A percentile compares a stretch with the other conserved stretches of the same genome.
Conservation (phyloP, 1,140 invertebrate genomes). For the Aphelenchoides avenae region DNA sequence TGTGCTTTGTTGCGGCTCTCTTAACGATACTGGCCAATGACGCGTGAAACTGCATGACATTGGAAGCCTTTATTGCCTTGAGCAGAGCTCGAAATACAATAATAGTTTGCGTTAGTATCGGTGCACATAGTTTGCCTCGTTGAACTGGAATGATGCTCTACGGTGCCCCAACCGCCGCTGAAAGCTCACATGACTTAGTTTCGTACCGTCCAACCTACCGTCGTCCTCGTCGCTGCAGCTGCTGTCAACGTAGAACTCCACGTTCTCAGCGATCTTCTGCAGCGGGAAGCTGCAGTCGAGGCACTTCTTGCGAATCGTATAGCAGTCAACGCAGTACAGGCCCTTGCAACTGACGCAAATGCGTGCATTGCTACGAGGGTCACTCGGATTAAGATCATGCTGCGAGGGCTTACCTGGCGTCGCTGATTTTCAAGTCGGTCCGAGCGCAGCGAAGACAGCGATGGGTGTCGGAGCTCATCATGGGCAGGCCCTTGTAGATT, state of each 20-base stretch:
- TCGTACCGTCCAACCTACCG: too few relatives aligned
- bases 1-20: too few relatives aligned
- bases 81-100: too few relatives aligned
- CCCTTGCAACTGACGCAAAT: conserved; percentile 25
- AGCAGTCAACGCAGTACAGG: conserved; percentile 42
- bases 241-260: conserved; percentile 41
- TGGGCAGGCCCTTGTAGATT: conserved; percentile 8
- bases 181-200: too few relatives aligned
- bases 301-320: conserved; percentile 21
- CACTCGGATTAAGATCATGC: conserved; percentile 13
- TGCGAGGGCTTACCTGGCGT: conserved; percentile 14
- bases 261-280: conserved; percentile 25
- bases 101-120: too few relatives aligned
- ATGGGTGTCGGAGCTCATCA: conserved; percentile 24
- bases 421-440: conserved; percentile 18
- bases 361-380: conserved; percentile 19
- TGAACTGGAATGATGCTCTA: too few relatives aligned
- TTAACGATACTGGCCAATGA: too few relatives aligned
- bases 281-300: conserved; percentile 14
- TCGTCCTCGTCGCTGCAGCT: conserved; percentile 28
- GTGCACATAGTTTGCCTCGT: too few relatives aligned
- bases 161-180: too few relatives aligned
- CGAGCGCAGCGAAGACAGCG: conserved; percentile 20
- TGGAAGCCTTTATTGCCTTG: too few relatives aligned
- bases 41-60: too few relatives aligned